phyloP scores from a whole-genome alignment of 2,888 invertebrate species.

The Dorcus hopei region DNA sequence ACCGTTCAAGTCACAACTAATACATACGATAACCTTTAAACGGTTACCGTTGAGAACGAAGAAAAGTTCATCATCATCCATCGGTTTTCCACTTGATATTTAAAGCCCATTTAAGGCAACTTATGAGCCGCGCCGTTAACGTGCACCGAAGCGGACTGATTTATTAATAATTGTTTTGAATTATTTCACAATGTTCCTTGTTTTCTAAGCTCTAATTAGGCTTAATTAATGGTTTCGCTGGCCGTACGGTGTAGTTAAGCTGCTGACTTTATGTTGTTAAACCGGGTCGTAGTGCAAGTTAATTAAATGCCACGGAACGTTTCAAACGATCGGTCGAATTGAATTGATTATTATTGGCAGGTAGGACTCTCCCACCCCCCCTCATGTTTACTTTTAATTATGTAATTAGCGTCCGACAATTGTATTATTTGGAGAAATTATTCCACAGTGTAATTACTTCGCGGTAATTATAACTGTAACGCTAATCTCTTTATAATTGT shows the following conservation, averaged over 20 bases:
- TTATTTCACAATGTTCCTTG: constrained; percentile 26
- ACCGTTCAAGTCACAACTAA: no score
- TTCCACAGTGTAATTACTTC: background rate
- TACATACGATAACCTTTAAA: no score
- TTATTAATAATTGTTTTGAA: constrained; percentile 30
- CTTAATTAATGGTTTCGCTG: constrained; percentile 30
- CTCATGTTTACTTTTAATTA: constrained; percentile 10
- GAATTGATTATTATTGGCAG: constrained; percentile 26
- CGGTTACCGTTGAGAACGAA: no score
- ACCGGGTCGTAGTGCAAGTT: constrained; percentile 28
- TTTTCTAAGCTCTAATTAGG: constrained; percentile 29
- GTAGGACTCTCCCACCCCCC: background rate
- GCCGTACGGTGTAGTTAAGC: constrained; percentile 23
- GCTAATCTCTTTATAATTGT: background rate
- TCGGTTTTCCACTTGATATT: background rate
- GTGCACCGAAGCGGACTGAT: constrained; percentile 17
- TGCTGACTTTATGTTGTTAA: constrained; percentile 23
- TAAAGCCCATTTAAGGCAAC: constrained; percentile 1
- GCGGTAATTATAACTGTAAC: background rate
- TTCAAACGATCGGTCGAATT: constrained; percentile 30
- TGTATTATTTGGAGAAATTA: no score
- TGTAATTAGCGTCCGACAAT: background rate
- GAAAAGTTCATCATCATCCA: background rate
- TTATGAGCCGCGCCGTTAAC: background rate
- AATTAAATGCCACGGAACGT: constrained; percentile 32